These are phyloP conservation scores for Panulirus ornatus DNA, from an alignment of 1,140 invertebrate genomes.

Conservation along the genomic window DNA sequence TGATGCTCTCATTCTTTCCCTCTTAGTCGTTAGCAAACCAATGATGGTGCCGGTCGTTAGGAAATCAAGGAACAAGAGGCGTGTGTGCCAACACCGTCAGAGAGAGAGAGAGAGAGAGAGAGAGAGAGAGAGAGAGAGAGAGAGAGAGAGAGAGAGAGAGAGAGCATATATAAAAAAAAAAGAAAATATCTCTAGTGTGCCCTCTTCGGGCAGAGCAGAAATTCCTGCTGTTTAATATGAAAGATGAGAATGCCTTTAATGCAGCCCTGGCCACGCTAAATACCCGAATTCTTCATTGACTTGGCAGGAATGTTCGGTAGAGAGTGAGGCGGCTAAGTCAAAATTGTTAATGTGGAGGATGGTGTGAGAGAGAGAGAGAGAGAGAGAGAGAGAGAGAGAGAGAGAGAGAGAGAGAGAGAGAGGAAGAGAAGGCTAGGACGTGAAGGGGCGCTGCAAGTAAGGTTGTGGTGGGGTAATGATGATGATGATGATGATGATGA, in stretches of 20 bases:
- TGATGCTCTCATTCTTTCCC: too few species aligned
- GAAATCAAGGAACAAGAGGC: too few species aligned
- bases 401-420: background rate
- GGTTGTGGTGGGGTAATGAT: too few species aligned
- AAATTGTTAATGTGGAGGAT: background rate
- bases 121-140: constrained; percentile 25
- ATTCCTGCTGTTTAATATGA: constrained; percentile 66
- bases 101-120: background rate
- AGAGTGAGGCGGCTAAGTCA: background rate
- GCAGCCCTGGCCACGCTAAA: constrained; percentile 44
- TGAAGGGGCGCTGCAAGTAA: too few species aligned
- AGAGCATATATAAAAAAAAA: background rate
- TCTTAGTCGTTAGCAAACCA: too few species aligned
- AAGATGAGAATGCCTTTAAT: constrained; percentile 61
- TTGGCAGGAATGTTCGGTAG: constrained; percentile 48
- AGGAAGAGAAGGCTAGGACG: background rate
- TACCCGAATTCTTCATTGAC: constrained; percentile 62
- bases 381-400: background rate
- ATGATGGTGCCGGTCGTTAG: too few species aligned
- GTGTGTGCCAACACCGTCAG: too few species aligned
- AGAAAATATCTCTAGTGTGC: background rate
- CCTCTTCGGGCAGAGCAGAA: constrained; percentile 24
- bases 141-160: constrained; percentile 26
- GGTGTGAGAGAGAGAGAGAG: background rate
- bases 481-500: too few species aligned